Conservation (phyloP, 35 echinoderm and acorn worm genomes). For the Ptychodera flava region DNA sequence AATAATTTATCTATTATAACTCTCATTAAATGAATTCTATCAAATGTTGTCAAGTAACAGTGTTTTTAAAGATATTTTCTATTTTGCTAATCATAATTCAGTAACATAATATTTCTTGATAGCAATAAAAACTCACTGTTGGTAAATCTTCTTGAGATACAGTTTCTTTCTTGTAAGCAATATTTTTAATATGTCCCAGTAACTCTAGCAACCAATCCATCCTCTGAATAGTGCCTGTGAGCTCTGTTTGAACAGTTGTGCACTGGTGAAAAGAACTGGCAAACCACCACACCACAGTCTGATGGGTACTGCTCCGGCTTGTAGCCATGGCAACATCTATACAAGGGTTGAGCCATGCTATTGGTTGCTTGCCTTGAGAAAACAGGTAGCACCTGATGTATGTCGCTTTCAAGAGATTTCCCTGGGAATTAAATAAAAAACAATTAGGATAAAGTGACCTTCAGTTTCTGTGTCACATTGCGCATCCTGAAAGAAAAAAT, state of each 20-base stretch:
- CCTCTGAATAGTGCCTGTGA: neutral
- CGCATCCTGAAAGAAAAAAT: too few species aligned
- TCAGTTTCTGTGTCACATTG: too few species aligned
- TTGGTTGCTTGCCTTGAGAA: conserved; percentile 43
- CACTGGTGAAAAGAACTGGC: neutral
- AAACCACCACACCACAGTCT: neutral
- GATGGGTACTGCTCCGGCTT: neutral
- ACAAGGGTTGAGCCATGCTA: conserved; percentile 66
- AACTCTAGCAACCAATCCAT: neutral
- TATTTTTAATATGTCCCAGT: neutral
- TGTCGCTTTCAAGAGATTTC: conserved; percentile 45
- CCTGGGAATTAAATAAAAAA: conserved; percentile 24
- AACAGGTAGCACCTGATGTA: conserved; percentile 58
- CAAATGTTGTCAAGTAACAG: too few species aligned
- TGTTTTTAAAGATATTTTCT: too few species aligned
- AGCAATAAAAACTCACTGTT: neutral
- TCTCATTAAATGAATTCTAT: too few species aligned
- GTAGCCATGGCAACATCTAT: conserved; percentile 32
- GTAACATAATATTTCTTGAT: too few species aligned
- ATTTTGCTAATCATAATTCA: too few species aligned
- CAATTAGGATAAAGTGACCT: too few species aligned
- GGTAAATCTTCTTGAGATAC: neutral
- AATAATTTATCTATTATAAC: too few species aligned
- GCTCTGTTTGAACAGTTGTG: neutral
- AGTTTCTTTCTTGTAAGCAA: neutral